Conservation (phyloP, 2,797 vertebrate species). For the Hypotaenidia okinawae region DNA sequence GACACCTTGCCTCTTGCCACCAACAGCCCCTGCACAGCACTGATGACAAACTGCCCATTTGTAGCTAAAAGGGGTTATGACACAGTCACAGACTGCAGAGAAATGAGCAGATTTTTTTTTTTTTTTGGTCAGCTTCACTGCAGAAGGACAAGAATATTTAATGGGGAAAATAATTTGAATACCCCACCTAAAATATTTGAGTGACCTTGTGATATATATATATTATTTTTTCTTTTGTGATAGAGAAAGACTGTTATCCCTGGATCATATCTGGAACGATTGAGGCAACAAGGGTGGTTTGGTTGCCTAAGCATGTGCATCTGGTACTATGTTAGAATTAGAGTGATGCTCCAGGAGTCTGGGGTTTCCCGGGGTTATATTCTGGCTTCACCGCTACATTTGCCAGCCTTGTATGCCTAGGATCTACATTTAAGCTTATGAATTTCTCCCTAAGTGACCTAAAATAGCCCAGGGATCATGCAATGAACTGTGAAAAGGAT, state of each 20-base stretch:
- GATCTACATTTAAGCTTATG: neutral
- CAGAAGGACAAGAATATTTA: neutral
- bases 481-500: neutral
- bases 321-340: neutral
- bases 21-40: neutral
- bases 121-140: neutral
- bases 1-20: neutral
- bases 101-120: neutral
- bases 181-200: neutral
- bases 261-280: neutral
- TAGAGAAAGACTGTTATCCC: rapidly evolving
- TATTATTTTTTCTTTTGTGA: neutral
- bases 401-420: neutral
- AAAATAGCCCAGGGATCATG: neutral
- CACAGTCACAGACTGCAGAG: neutral
- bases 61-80: neutral
- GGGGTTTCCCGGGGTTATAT: neutral
- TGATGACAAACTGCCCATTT: neutral
- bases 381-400: neutral
- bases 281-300: neutral
- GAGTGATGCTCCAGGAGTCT: neutral
- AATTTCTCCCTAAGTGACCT: neutral
- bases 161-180: neutral
- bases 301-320: neutral
- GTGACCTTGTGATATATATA: neutral